These are phyloP conservation scores for Coptodon rendalli DNA, from an alignment of 2,113 vertebrate genomes.

Conservation along the genomic window DNA sequence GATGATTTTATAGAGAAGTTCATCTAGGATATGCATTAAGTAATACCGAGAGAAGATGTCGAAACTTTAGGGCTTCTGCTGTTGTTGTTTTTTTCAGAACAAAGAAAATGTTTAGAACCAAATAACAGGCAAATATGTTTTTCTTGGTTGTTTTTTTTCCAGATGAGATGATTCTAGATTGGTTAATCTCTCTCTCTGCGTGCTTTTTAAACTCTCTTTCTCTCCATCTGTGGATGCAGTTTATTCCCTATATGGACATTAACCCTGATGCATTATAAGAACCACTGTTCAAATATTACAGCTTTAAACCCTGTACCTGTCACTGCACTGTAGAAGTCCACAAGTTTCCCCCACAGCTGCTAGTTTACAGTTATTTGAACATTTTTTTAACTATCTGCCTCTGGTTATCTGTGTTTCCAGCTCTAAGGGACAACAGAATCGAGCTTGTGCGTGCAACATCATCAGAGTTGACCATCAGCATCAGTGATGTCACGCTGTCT, in stretches of 20 bases:
- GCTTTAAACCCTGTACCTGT: not conserved
- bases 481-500: slow-evolving; percentile 86
- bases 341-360: not conserved
- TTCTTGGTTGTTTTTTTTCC: not conserved
- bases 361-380: not conserved
- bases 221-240: not conserved
- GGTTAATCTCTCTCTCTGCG: not conserved
- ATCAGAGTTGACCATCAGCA: slow-evolving; percentile 94
- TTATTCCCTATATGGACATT: not conserved
- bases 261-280: not conserved
- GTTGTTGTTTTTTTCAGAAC: not conserved
- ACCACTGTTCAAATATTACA: not conserved
- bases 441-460: slow-evolving; percentile 89
- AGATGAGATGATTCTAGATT: not conserved
- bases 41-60: not conserved
- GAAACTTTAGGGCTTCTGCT: not conserved
- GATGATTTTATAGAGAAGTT: not conserved
- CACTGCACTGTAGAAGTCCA: not conserved
- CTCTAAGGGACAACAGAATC: slow-evolving; percentile 93
- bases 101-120: not conserved
- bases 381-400: not conserved
- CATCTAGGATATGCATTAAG: not conserved
- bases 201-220: not conserved
- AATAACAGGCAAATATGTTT: not conserved
- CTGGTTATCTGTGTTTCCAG: slow-evolving; percentile 66